Evolutionary conservation across 2,113 vertebrate species (phyloP).

Genomic region (Chaenogobius annularis): DNA sequence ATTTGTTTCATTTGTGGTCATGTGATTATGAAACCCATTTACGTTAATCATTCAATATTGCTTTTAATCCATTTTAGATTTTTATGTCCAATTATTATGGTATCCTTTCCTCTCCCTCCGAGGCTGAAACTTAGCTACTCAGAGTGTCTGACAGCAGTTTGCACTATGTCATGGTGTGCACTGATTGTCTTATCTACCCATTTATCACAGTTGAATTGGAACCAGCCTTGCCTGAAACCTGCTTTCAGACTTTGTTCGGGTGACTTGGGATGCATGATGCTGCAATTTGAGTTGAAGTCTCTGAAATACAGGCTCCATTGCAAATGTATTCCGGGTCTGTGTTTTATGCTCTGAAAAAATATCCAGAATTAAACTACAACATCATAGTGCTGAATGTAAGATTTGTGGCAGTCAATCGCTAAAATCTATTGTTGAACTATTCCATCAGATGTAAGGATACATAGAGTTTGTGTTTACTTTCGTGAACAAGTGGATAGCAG

Average conservation of each 20-base stretch:
- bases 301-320: constrained; percentile 68
- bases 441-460: too few relatives aligned
- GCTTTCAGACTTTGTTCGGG: constrained; percentile 80
- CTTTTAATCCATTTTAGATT: constrained; percentile 46
- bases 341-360: constrained; percentile 48
- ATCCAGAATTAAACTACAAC: constrained; percentile 43
- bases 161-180: constrained; percentile 86
- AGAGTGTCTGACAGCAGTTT: constrained; percentile 63
- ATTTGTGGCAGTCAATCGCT: background rate
- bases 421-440: background rate
- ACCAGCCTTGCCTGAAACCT: constrained; percentile 98
- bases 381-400: constrained; percentile 23
- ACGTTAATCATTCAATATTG: constrained; percentile 18
- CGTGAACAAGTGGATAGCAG: background rate
- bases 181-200: constrained; percentile 99
- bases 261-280: constrained; percentile 87
- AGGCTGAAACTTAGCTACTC: constrained; percentile 53
- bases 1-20: background rate
- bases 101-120: constrained; percentile 32
- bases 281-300: constrained; percentile 75
- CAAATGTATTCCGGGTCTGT: constrained; percentile 64
- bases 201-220: constrained; percentile 99
- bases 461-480: background rate
- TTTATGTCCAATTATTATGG: constrained; percentile 48
- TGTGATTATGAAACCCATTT: background rate